Evolutionary conservation across 2,888 invertebrate genomes (phyloP).

Genomic region (Griposia aprilina): DNA sequence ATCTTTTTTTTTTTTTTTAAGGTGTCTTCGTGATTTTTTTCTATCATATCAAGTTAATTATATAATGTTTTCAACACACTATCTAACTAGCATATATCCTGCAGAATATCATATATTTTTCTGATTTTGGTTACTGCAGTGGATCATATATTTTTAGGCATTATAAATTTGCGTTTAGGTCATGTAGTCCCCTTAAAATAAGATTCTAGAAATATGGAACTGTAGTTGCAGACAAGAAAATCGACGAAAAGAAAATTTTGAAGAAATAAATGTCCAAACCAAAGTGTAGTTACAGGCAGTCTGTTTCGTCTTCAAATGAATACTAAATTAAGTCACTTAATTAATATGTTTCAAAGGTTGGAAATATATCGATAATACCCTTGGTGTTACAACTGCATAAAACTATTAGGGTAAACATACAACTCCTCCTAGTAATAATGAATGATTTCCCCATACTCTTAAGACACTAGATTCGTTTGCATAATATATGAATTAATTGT

Average conservation of each 20-base stretch:
- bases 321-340: not conserved
- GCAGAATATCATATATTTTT: too few species aligned
- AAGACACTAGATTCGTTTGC: not conserved
- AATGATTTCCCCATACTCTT: not conserved
- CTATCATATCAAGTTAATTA: too few species aligned
- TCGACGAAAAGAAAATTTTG: not conserved
- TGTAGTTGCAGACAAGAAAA: not conserved
- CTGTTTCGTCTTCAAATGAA: not conserved
- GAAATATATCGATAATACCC: constrained; percentile 10
- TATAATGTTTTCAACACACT: too few species aligned
- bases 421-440: not conserved
- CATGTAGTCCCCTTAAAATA: too few species aligned
- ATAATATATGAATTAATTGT: not conserved
- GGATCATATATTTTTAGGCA: too few species aligned
- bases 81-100: too few species aligned
- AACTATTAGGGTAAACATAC: constrained; percentile 16
- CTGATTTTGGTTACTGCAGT: too few species aligned
- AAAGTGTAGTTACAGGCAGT: not conserved
- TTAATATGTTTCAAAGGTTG: not conserved
- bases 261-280: not conserved
- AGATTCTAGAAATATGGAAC: not conserved
- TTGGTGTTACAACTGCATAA: not conserved
- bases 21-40: too few species aligned
- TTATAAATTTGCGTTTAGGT: too few species aligned
- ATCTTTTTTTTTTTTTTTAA: too few species aligned